A percentile compares a stretch with the other conserved stretches of the same genome.
These are phyloP conservation scores for Pitangus sulphuratus DNA, from an alignment of 2,797 vertebrate genomes.

Conservation along the genomic window DNA sequence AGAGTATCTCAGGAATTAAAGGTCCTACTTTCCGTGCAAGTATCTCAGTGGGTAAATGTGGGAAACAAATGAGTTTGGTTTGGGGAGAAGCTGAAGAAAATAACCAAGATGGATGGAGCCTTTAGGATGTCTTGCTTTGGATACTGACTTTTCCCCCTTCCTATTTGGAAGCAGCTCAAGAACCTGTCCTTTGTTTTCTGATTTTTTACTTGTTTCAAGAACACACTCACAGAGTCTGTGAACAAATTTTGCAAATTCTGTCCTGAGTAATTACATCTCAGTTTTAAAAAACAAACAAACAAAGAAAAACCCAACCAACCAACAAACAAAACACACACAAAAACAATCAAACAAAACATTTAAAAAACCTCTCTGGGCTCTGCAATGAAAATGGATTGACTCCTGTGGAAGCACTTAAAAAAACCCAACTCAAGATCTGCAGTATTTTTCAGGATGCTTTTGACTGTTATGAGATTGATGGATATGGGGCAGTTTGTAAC, in stretches of 20 bases:
- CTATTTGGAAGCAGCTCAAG: not conserved
- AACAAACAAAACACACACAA: not conserved
- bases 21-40: not conserved
- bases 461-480: slow-evolving; percentile 52
- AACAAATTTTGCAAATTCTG: not conserved
- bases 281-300: not conserved
- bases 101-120: not conserved
- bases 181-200: not conserved
- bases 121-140: not conserved
- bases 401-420: not conserved
- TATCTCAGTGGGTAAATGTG: not conserved
- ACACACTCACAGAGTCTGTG: not conserved
- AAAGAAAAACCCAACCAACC: not conserved
- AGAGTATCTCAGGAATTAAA: not conserved
- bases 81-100: not conserved
- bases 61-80: not conserved
- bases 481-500: slow-evolving; percentile 46
- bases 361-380: not conserved
- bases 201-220: not conserved
- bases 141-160: not conserved
- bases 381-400: not conserved
- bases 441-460: not conserved
- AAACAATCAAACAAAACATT: no score
- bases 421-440: not conserved
- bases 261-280: not conserved